phyloP scores from a whole-genome alignment of 2,888 invertebrate species.

The Strigamia maritima region DNA sequence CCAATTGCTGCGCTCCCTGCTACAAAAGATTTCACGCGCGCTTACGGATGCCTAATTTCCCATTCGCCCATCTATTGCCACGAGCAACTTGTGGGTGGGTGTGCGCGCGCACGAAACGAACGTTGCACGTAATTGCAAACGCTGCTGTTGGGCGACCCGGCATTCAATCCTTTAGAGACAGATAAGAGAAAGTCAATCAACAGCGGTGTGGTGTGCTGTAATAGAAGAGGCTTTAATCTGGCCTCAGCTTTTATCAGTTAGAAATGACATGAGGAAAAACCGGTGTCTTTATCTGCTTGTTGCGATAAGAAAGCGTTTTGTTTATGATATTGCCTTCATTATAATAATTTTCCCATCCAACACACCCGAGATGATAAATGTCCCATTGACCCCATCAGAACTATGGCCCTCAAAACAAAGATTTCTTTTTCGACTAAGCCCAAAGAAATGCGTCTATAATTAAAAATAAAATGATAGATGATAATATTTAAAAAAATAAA shows the following conservation, averaged over 20 bases:
- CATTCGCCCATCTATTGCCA: slow-evolving; percentile 36
- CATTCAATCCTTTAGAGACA: slow-evolving; percentile 31
- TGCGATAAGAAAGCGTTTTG: slow-evolving; percentile 34
- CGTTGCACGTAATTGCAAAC: slow-evolving; percentile 34
- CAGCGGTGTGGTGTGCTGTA: slow-evolving; percentile 30
- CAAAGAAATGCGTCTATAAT: neutral
- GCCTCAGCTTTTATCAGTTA: slow-evolving; percentile 34
- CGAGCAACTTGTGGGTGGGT: slow-evolving; percentile 34
- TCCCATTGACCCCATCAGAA: slow-evolving; percentile 13
- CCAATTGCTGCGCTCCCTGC: slow-evolving; percentile 35
- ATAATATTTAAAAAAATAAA: neutral
- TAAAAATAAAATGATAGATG: neutral
- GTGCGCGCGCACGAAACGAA: slow-evolving; percentile 27
- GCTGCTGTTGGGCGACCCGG: slow-evolving; percentile 34
- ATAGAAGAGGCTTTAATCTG: slow-evolving; percentile 32
- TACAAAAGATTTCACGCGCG: slow-evolving; percentile 25
- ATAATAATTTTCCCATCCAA: slow-evolving; percentile 31
- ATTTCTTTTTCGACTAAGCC: neutral
- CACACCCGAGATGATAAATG: slow-evolving; percentile 34
- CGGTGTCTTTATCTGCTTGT: slow-evolving; percentile 32
- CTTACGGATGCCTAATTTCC: slow-evolving; percentile 33
- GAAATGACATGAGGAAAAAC: slow-evolving; percentile 30
- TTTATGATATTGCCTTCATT: slow-evolving; percentile 34
- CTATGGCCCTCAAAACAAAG: neutral
- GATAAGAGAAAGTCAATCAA: slow-evolving; percentile 32